Evolutionary conservation across 2,888 invertebrate genomes (phyloP), one percentile per base, ranked within the genome.

Genomic region (Fragum sueziense): DNA sequence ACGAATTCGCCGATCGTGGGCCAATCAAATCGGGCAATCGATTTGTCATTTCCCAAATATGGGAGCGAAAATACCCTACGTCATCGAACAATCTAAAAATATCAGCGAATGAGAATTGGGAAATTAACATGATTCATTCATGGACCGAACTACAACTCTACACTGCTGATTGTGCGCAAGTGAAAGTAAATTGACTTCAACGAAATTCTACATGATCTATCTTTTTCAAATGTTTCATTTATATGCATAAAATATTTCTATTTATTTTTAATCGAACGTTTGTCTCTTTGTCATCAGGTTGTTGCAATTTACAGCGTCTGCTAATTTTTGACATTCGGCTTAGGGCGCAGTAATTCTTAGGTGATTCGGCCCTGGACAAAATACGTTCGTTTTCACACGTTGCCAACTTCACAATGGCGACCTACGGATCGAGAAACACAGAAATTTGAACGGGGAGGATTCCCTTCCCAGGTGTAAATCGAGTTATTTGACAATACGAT

Each of bases 321-420:
- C n/a, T n/a, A n/a, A n/a, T n/a, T n/a, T n/a, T n/a, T n/a, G n/a
- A n/a, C n/a, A n/a, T 52, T 25, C 57, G 14, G n/a, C 25, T 22
- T 20, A 4, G 6, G 3, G 65, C 65, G 65, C 41, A 65, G 22
- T n/a, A n/a, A 65, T 65, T 52, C 29, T 31, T 20, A 6, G 29
- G 77, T 73, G 72, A 73, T 72, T 41, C 33, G 80, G 71, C 52
- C 47, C n/a, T 54, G 31, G n/a, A 25, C 62, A 59, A 65, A 59
- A 59, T 41, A 70, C 68, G 33, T 68, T 74, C 57, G 14, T 33
- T 47, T 72, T 84, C 82, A 86, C 87, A 87, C 87, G 87, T 88
- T 86, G 88, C 85, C 86, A 86, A 79, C 80, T 85, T 79, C 85
- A 88, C 86, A 87, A 88, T 88, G 88, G 88, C 86, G 85, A 84